Evolutionary conservation across 2,888 invertebrate species (phyloP).

Genomic region (Spodoptera littoralis): DNA sequence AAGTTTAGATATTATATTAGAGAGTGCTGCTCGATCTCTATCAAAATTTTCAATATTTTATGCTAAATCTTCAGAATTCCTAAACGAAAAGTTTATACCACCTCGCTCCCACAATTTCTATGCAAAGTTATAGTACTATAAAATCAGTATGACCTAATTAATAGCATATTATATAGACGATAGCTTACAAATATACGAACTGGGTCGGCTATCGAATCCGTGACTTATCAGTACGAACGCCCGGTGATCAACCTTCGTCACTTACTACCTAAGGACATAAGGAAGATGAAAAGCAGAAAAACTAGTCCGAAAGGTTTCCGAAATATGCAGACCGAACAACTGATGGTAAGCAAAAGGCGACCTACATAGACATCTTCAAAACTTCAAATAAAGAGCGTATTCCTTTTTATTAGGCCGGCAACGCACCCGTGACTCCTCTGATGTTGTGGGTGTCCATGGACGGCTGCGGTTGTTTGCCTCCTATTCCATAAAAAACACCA

Average conservation of each 20-base stretch:
- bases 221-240: constrained; percentile 56
- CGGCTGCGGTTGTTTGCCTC: too few relatives aligned
- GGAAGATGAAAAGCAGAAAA: constrained; percentile 34
- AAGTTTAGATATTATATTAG: too few relatives aligned
- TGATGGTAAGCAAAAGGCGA: too few relatives aligned
- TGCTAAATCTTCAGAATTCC: neutral
- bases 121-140: constrained; percentile 11
- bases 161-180: constrained; percentile 40
- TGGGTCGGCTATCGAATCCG: constrained; percentile 58
- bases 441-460: too few relatives aligned
- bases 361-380: too few relatives aligned
- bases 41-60: too few relatives aligned
- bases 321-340: too few relatives aligned
- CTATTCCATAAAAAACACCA: too few relatives aligned
- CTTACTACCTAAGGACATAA: constrained; percentile 49
- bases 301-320: constrained; percentile 5
- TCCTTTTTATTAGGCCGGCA: too few relatives aligned
- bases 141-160: constrained; percentile 45
- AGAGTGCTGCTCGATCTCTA: too few relatives aligned
- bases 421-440: too few relatives aligned
- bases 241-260: constrained; percentile 62
- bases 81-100: neutral
- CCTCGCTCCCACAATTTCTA: neutral
- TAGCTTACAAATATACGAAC: constrained; percentile 58
- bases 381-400: too few relatives aligned